phyloP scores from a whole-genome alignment of 2,113 vertebrate genomes.

The Mustelus asterias region DNA sequence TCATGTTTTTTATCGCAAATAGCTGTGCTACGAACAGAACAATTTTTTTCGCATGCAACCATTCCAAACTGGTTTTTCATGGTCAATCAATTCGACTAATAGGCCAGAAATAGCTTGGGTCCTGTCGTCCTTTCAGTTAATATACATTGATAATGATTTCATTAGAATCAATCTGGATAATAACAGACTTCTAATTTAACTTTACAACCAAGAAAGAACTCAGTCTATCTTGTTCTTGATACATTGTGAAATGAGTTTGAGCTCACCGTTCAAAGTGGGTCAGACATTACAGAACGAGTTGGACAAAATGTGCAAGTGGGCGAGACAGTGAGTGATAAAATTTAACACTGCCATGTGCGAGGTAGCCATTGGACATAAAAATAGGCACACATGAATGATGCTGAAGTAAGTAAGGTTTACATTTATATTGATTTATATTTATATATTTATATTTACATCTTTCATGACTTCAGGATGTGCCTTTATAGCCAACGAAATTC shows the following conservation, averaged over 20 bases:
- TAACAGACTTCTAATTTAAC: neutral
- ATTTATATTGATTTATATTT: neutral
- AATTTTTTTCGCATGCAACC: too few species aligned
- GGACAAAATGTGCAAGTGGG: neutral
- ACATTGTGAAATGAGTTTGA: neutral
- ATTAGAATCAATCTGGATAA: neutral
- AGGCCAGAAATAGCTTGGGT: neutral
- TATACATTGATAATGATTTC: neutral
- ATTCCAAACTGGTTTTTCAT: too few species aligned
- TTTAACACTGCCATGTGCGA: neutral
- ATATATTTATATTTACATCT: neutral
- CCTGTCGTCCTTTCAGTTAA: neutral
- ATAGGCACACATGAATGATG: neutral
- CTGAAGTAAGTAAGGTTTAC: neutral
- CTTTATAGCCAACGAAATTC: neutral
- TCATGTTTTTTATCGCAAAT: neutral
- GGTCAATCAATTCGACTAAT: conserved; percentile 11
- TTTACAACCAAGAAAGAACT: neutral
- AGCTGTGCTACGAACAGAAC: neutral
- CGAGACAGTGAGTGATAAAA: neutral
- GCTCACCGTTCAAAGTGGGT: neutral
- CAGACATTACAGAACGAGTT: neutral
- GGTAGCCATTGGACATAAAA: neutral
- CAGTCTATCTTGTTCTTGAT: neutral
- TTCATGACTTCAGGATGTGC: neutral